Evolutionary conservation across 1,140 invertebrate genomes (phyloP), one percentile per base, ranked within the genome.

Genomic region (Drosophila neocordata): DNA sequence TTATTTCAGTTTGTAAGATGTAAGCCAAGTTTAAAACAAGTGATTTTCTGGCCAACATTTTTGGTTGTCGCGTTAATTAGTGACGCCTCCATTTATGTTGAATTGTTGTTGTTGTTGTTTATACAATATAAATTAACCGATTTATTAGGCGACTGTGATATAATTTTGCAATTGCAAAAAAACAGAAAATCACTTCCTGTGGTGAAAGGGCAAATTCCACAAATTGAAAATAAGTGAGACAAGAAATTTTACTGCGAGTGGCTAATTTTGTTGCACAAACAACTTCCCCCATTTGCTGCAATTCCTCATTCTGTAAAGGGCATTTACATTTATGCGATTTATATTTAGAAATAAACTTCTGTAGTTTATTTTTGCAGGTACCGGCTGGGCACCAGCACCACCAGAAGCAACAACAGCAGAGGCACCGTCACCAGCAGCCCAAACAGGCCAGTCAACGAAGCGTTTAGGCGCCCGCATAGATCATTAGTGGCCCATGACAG

Each of bases 251-350:
- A 20, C 58, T n/a, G n/a, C n/a, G n/a, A n/a, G 20, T 53, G 31
- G 70, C 76, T 75, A 79, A 79, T 76, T 79, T 64, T 76, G 63
- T 64, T 18, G 27, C 53, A 56, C 57, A 53, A 65, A 65, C 58
- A 75, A 78, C 69, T 79, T 78, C 65, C 68, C 41, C 64, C 72
- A 66, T 68, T 68, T 59, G 60, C 76, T 59, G 60, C 73, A 72
- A 78, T 79, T 79, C 76, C 76, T 79, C 76, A 79, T 79, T 79
- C 76, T 71, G 59, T 48, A 65, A 75, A 79, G 76, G 76, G 76
- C 76, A 72, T 79, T 79, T 79, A 75, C 73, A 79, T 76, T 79
- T 75, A 65, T 75, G 48, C 72, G 51, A 38, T 53, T 70, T 78
- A 78, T 78, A 75, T 78, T 66, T 75, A 78, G 76, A 53, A 9